A percentile compares a stretch with the other conserved stretches of the same genome.
Conservation (phyloP, 2,888 invertebrate genomes). For the Heliconius ismenius region DNA sequence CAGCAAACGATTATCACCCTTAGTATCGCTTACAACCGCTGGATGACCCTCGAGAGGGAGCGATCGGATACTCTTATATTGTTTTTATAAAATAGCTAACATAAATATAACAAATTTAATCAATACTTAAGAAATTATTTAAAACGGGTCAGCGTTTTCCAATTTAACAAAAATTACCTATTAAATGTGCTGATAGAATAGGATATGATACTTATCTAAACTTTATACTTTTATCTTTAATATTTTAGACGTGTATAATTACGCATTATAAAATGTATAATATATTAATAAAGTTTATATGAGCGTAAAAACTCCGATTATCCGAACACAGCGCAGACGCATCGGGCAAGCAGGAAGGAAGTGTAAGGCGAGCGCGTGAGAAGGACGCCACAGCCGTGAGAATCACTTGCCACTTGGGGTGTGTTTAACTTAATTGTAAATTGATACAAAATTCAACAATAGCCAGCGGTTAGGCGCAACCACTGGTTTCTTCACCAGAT, state of each 20-base stretch:
- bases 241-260: not conserved
- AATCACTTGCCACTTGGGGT: conserved; percentile 50
- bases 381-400: conserved; percentile 72
- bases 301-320: conserved; percentile 42
- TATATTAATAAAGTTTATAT: not conserved
- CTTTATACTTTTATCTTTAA: not conserved
- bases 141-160: not conserved
- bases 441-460: conserved; percentile 34
- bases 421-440: conserved; percentile 48
- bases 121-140: not conserved
- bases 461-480: conserved; percentile 26
- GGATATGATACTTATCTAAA: not conserved
- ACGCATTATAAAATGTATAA: not conserved
- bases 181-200: not conserved
- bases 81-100: not conserved
- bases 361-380: conserved; percentile 79
- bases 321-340: conserved; percentile 60
- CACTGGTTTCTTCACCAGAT: conserved; percentile 20
- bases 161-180: not conserved
- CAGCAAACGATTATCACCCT: conserved; percentile 69
- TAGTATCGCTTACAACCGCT: conserved; percentile 63
- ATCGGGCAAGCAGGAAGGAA: conserved; percentile 73
- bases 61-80: conserved; percentile 52
- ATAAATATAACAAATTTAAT: not conserved
- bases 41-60: conserved; percentile 63